Evolutionary conservation across 2,797 vertebrate species (phyloP).

Genomic region (Mormyrops boulengeri): DNA sequence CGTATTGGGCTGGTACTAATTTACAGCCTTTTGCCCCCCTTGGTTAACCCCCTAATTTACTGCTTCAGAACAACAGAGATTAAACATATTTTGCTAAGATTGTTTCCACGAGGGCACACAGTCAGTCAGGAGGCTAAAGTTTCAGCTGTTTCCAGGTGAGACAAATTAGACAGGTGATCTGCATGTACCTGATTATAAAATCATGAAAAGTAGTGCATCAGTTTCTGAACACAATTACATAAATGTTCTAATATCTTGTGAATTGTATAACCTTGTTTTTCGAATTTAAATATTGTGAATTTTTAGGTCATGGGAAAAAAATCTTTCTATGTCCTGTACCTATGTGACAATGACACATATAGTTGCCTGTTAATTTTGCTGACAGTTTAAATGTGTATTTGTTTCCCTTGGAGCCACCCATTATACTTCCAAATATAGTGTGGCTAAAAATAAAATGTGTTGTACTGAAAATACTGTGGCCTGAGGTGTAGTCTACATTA

Average conservation of each 20-base stretch:
- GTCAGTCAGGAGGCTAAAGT: neutral
- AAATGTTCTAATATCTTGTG: conserved; percentile 4
- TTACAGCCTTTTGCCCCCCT: conserved; percentile 43
- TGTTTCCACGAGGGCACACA: neutral
- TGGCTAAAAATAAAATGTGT: neutral
- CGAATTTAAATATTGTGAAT: neutral
- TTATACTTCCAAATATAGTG: neutral
- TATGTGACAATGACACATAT: neutral
- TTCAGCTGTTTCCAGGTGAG: conserved; percentile 5
- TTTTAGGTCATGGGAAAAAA: neutral
- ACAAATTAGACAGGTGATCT: neutral
- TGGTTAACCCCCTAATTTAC: conserved; percentile 42
- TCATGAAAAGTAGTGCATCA: neutral
- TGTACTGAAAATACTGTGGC: neutral
- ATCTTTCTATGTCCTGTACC: neutral
- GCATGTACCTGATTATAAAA: neutral
- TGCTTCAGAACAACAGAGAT: conserved; percentile 45
- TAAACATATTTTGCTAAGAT: conserved; percentile 19
- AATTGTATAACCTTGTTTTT: neutral
- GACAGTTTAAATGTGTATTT: neutral
- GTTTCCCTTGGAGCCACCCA: neutral
- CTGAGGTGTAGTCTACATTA: neutral
- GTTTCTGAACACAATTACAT: neutral
- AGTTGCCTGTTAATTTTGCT: neutral
- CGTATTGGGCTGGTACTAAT: conserved; percentile 38